Conservation (phyloP, 2,113 vertebrate genomes). For the Otus sunia region DNA sequence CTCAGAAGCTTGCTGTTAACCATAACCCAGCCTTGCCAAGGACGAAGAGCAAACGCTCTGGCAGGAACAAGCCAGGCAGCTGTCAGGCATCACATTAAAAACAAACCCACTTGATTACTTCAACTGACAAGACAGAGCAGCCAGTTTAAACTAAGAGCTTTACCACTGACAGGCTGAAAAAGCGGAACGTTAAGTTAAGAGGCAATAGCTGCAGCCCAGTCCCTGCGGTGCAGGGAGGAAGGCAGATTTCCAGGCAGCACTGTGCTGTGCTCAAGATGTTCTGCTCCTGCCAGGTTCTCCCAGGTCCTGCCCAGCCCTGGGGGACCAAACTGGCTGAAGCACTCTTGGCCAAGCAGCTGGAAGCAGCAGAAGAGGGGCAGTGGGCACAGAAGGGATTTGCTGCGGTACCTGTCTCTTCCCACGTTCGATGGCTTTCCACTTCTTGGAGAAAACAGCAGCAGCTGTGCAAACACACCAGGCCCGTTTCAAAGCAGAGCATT, state of each 20-base stretch:
- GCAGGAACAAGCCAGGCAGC: constrained; percentile 4
- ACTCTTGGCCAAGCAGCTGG: background rate
- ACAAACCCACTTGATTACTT: background rate
- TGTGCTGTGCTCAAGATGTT: rapidly evolving
- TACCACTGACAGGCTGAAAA: background rate
- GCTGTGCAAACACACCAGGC: background rate
- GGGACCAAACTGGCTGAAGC: too few relatives aligned
- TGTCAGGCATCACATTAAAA: background rate
- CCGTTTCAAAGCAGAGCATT: background rate
- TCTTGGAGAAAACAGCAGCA: background rate
- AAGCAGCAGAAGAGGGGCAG: background rate
- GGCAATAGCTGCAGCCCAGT: background rate
- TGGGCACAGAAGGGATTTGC: background rate
- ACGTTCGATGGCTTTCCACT: background rate
- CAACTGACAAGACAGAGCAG: background rate
- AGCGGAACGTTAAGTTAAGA: rapidly evolving
- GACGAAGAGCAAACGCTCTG: background rate
- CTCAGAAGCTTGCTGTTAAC: background rate
- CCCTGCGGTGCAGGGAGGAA: background rate
- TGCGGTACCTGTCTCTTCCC: background rate
- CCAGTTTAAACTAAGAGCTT: background rate
- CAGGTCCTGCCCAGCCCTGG: background rate
- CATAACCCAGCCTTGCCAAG: background rate
- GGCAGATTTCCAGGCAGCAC: background rate
- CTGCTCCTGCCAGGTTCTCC: background rate